phyloP scores from a whole-genome alignment of 2,113 vertebrate genomes.

The Perca schrenkii region DNA sequence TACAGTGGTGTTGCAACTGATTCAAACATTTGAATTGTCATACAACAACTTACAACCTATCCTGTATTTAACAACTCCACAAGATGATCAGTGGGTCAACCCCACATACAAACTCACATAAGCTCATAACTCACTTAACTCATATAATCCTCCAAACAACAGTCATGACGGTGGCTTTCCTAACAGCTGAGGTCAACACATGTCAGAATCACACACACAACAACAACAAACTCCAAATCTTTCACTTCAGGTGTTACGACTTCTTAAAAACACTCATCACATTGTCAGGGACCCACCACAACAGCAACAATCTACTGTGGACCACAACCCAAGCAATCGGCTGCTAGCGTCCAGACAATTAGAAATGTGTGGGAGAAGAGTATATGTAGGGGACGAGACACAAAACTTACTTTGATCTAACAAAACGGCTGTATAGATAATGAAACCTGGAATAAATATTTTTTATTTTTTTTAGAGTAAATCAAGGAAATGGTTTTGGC shows the following conservation, averaged over 20 bases:
- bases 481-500: conserved; percentile 36
- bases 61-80: background rate
- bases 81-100: conserved; percentile 30
- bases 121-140: conserved; percentile 57
- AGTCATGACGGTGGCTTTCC: conserved; percentile 47
- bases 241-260: background rate
- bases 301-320: background rate
- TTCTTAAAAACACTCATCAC: background rate
- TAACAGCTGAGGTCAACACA: conserved; percentile 34
- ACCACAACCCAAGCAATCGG: background rate
- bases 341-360: background rate
- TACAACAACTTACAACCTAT: background rate
- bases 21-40: conserved; percentile 22
- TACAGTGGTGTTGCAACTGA: background rate
- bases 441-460: conserved; percentile 23
- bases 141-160: conserved; percentile 65
- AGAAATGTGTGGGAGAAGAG: background rate
- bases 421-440: background rate
- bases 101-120: conserved; percentile 23
- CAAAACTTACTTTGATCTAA: conserved; percentile 31
- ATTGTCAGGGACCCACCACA: conserved; percentile 16
- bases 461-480: background rate
- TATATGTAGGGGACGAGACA: background rate
- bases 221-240: conserved; percentile 29
- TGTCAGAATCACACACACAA: conserved; percentile 2